Evolutionary conservation across 2,797 vertebrate species (phyloP).

Genomic region (Percopsis omiscomaycus): DNA sequence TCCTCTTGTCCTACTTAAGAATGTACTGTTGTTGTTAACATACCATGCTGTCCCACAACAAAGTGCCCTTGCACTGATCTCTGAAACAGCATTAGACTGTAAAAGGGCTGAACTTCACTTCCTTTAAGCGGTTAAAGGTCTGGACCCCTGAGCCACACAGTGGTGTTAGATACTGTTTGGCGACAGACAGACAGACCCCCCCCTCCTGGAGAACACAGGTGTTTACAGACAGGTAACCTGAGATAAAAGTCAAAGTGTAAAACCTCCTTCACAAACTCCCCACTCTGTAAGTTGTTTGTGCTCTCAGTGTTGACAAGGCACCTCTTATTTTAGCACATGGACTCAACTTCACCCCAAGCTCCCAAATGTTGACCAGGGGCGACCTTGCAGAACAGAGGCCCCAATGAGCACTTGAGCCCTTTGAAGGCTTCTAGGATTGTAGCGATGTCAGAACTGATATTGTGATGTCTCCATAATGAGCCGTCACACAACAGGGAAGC

Average conservation of each 20-base stretch:
- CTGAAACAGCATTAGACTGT: neutral
- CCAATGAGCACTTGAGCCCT: conserved; percentile 18
- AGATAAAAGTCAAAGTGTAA: conserved; percentile 7
- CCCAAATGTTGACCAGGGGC: conserved; percentile 7
- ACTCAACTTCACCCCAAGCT: conserved; percentile 20
- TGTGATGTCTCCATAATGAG: conserved; percentile 21
- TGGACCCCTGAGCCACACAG: neutral
- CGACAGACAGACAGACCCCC: conserved; percentile 13
- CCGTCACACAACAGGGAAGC: conserved; percentile 24
- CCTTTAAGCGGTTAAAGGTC: conserved; percentile 2
- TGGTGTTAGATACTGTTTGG: conserved; percentile 16
- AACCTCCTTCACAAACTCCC: neutral
- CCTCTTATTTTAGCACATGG: conserved; percentile 31
- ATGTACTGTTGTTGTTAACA: neutral
- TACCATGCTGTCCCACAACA: no score
- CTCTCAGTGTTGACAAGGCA: conserved; percentile 17
- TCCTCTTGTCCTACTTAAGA: neutral
- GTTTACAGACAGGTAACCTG: conserved; percentile 12
- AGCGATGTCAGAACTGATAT: conserved; percentile 35
- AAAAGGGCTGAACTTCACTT: neutral
- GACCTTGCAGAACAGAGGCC: neutral
- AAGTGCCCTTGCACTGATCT: neutral
- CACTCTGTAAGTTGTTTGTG: conserved; percentile 6
- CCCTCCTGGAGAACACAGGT: conserved; percentile 4
- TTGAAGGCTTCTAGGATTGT: conserved; percentile 19